Percentiles rank a stretch among this genome's conserved stretches.
These are phyloP conservation scores for Phorcus lineatus DNA, from an alignment of 2,888 invertebrate species.

Conservation along the genomic window DNA sequence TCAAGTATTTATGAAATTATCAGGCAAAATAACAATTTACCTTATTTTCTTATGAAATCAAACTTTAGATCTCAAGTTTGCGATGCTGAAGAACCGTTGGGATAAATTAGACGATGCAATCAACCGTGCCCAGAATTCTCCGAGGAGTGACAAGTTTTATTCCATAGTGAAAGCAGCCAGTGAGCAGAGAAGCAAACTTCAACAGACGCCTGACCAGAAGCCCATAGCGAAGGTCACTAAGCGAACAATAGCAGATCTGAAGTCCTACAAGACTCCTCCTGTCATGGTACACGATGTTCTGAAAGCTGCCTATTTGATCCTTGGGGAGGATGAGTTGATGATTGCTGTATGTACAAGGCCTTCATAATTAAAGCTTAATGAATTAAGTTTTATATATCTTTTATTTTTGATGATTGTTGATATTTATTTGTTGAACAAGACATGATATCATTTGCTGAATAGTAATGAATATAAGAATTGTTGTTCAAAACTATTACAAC, in stretches of 20 bases:
- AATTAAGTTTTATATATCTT: too few relatives aligned
- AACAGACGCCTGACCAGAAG: not conserved
- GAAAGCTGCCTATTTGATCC: not conserved
- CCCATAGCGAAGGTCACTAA: not conserved
- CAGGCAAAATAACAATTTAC: too few relatives aligned
- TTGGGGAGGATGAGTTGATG: not conserved
- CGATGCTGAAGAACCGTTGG: constrained; percentile 3
- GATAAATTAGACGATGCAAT: not conserved
- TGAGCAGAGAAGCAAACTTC: not conserved
- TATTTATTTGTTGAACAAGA: too few relatives aligned
- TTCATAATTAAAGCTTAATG: too few relatives aligned
- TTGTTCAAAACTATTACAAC: too few relatives aligned
- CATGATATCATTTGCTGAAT: too few relatives aligned
- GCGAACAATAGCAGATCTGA: not conserved
- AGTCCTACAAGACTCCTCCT: not conserved
- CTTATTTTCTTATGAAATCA: too few relatives aligned
- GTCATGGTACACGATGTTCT: not conserved
- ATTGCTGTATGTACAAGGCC: not conserved
- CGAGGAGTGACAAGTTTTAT: not conserved
- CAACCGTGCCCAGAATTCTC: not conserved
- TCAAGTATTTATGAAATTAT: too few relatives aligned
- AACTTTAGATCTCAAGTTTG: not conserved
- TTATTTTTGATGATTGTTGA: too few relatives aligned
- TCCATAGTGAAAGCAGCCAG: not conserved
- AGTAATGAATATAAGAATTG: too few relatives aligned